Conservation (phyloP, 2,888 invertebrate species). For the Drosophila quasianomalipes region DNA sequence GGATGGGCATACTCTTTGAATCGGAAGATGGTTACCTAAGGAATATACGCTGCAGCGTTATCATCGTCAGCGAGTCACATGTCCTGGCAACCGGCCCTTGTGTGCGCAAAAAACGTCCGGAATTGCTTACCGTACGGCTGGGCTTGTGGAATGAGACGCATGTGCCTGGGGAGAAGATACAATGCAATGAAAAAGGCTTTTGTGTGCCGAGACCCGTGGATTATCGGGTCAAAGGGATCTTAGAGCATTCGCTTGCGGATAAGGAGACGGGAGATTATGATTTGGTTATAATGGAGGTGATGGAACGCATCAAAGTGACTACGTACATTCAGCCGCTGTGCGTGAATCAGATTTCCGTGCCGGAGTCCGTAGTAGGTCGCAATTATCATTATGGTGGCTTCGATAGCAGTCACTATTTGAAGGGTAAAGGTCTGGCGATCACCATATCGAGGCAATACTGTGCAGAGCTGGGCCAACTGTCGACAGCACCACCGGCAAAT, state of each 20-base stretch:
- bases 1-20: slow-evolving; percentile 56
- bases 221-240: slow-evolving; percentile 42
- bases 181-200: slow-evolving; percentile 56
- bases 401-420: neutral
- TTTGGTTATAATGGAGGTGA: slow-evolving; percentile 54
- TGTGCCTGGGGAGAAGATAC: slow-evolving; percentile 19
- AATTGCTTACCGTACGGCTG: slow-evolving; percentile 37
- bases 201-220: slow-evolving; percentile 59
- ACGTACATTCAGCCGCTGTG: slow-evolving; percentile 56
- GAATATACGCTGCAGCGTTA: slow-evolving; percentile 46
- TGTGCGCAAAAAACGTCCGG: slow-evolving; percentile 33
- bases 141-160: slow-evolving; percentile 53
- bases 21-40: neutral
- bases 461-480: slow-evolving; percentile 1
- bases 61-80: slow-evolving; percentile 48
- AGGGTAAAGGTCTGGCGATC: slow-evolving; percentile 50
- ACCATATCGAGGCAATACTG: slow-evolving; percentile 46
- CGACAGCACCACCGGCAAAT: slow-evolving; percentile 39
- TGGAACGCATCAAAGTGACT: slow-evolving; percentile 38
- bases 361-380: slow-evolving; percentile 42
- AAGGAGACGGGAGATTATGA: slow-evolving; percentile 59
- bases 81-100: slow-evolving; percentile 63
- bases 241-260: slow-evolving; percentile 52
- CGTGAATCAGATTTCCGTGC: slow-evolving; percentile 37
- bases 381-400: slow-evolving; percentile 59